These are phyloP conservation scores for Drosophila bocki DNA, from an alignment of 1,140 invertebrate species.

Conservation along the genomic window DNA sequence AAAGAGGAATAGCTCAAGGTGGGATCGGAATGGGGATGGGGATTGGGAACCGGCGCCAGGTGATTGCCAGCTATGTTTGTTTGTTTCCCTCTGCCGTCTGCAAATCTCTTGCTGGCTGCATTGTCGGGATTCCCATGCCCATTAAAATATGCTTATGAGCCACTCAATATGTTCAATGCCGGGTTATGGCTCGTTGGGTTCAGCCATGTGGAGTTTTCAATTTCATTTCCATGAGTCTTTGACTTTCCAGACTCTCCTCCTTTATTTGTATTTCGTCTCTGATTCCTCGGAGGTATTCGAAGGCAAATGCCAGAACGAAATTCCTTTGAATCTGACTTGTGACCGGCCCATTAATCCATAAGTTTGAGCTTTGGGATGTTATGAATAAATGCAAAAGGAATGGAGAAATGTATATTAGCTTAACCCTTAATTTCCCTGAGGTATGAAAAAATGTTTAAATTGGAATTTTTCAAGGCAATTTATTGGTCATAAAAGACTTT, in stretches of 20 bases:
- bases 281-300: neutral
- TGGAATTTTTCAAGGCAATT: neutral
- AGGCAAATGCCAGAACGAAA: slow-evolving; percentile 2
- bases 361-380: neutral
- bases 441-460: neutral
- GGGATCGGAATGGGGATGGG: neutral
- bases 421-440: slow-evolving; percentile 10
- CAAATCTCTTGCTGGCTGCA: slow-evolving; percentile 24
- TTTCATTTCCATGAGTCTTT: slow-evolving; percentile 24
- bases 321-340: slow-evolving; percentile 3
- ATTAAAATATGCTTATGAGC: slow-evolving; percentile 46
- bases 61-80: slow-evolving; percentile 73
- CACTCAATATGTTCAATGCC: slow-evolving; percentile 45
- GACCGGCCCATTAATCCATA: slow-evolving; percentile 2
- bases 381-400: neutral
- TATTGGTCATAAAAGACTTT: too few species aligned
- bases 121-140: slow-evolving; percentile 30
- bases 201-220: slow-evolving; percentile 37
- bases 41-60: slow-evolving; percentile 57
- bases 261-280: slow-evolving; percentile 4
- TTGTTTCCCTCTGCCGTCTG: slow-evolving; percentile 17
- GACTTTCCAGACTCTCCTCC: neutral
- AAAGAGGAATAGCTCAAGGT: slow-evolving; percentile 10
- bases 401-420: neutral
- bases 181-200: slow-evolving; percentile 24